A percentile compares a stretch with the other conserved stretches of the same genome.
Conservation (phyloP, 1,140 invertebrate species). For the Bombyx mori region DNA sequence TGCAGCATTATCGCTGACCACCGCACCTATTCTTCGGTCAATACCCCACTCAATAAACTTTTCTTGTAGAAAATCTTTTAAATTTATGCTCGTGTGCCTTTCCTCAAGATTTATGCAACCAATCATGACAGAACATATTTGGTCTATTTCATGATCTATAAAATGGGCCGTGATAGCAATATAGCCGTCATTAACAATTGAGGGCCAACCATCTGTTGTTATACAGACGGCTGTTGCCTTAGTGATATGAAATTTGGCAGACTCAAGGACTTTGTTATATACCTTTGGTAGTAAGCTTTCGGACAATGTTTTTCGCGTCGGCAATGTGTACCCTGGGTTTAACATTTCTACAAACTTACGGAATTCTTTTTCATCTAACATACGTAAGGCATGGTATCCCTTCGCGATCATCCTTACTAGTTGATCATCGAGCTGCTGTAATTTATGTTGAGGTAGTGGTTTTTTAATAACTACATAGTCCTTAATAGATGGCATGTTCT, state of each 20-base stretch:
- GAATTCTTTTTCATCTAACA: constrained; percentile 4
- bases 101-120: constrained; percentile 8
- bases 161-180: not conserved
- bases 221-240: constrained; percentile 3
- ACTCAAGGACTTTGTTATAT: not conserved
- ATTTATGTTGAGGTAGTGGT: constrained; percentile 2
- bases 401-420: constrained; percentile 5
- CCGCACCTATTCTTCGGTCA: constrained; percentile 7
- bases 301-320: constrained; percentile 5
- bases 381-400: constrained; percentile 2
- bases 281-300: constrained; percentile 6
- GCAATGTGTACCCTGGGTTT: constrained; percentile 5
- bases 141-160: not conserved
- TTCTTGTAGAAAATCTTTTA: constrained; percentile 9
- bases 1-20: constrained; percentile 2
- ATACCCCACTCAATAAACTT: constrained; percentile 2
- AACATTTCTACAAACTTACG: constrained; percentile 4
- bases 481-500: too few relatives aligned
- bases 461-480: constrained; percentile 2
- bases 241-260: constrained; percentile 4
- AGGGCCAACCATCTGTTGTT: not conserved
- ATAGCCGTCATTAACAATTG: constrained; percentile 1
- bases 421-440: constrained; percentile 1
- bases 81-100: constrained; percentile 7
- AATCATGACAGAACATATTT: constrained; percentile 7